phyloP scores from a whole-genome alignment of 2,797 vertebrate species.

The Pitangus sulphuratus region DNA sequence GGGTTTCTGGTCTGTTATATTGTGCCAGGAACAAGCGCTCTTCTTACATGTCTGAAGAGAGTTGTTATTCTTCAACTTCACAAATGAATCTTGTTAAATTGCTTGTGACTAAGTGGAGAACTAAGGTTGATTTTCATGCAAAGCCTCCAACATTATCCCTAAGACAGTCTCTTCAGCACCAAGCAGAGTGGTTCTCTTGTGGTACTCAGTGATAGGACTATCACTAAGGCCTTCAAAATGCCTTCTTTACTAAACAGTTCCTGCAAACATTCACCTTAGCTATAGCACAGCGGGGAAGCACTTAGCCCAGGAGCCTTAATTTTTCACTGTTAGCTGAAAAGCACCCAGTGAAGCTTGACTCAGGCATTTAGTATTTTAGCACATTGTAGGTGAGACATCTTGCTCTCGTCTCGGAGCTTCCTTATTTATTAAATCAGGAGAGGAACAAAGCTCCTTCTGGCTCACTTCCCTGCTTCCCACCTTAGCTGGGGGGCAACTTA shows the following conservation, averaged over 20 bases:
- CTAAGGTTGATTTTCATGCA: neutral
- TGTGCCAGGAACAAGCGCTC: neutral
- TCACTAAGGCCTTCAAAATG: neutral
- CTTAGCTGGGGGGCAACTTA: neutral
- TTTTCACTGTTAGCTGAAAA: neutral
- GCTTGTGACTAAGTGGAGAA: neutral
- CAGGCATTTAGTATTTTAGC: neutral
- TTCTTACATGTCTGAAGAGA: slow-evolving; percentile 12
- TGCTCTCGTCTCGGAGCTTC: neutral
- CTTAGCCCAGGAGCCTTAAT: neutral
- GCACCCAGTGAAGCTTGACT: neutral
- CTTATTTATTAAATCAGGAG: neutral
- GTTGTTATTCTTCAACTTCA: neutral
- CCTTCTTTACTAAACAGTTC: neutral
- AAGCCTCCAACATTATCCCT: neutral
- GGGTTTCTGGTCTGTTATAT: slow-evolving; percentile 19
- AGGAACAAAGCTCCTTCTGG: neutral
- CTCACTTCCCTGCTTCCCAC: neutral
- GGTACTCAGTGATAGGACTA: neutral
- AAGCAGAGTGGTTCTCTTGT: rapidly evolving
- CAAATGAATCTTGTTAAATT: neutral
- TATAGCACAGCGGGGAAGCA: neutral
- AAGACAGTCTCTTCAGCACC: neutral
- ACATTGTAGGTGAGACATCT: neutral
- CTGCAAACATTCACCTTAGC: neutral